Percentiles rank a stretch among this genome's conserved stretches.
Conservation (phyloP, 2,113 vertebrate genomes). For the Triplophysa rosa region DNA sequence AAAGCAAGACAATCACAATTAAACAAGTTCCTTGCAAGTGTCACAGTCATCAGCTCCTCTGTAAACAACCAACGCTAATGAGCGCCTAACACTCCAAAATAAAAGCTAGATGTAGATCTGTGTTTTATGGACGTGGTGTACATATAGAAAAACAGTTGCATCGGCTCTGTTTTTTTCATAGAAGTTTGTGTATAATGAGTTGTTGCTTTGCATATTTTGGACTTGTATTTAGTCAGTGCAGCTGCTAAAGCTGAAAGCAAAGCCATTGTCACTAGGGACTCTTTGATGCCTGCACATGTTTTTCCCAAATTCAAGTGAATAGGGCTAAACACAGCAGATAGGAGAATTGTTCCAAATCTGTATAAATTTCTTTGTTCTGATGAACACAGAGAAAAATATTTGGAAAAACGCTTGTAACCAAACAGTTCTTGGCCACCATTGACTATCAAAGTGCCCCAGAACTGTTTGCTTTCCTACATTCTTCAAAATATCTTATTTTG, state of each 20-base stretch:
- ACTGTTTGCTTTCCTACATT: no score
- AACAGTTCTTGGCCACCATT: no score
- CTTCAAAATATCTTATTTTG: no score
- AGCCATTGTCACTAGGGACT: constrained; percentile 35
- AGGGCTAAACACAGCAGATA: constrained; percentile 69
- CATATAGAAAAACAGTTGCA: not conserved
- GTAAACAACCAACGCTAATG: constrained; percentile 20
- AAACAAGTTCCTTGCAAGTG: not conserved
- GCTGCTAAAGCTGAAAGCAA: constrained; percentile 17
- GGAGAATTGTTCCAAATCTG: constrained; percentile 42
- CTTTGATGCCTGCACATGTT: constrained; percentile 47
- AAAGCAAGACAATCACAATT: constrained; percentile 22
- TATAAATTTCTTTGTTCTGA: no score
- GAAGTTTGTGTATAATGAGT: constrained; percentile 7
- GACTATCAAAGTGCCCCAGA: no score
- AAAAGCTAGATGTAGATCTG: not conserved
- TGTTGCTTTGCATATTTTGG: constrained; percentile 1
- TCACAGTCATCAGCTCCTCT: not conserved
- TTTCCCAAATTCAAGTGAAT: constrained; percentile 58
- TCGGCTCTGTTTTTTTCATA: not conserved
- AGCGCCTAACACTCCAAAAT: not conserved
- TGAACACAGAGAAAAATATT: no score
- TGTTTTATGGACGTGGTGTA: not conserved
- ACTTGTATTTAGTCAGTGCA: not conserved
- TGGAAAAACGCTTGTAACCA: no score